Conservation (phyloP, 53 echinoderm and acorn worm species). For the Stichopus horrens region DNA sequence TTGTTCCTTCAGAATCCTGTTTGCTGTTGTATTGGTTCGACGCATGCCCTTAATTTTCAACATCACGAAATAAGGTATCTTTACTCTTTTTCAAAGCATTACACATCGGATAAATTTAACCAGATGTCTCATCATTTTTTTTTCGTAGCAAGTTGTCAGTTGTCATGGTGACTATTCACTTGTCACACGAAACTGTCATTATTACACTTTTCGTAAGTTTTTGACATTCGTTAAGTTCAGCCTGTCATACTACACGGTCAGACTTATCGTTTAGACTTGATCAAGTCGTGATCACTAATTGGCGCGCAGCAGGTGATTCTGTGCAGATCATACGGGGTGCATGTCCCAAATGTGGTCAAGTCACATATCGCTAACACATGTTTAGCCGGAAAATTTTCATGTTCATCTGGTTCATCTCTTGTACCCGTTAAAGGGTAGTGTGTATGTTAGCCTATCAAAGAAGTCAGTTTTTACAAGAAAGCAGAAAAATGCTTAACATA, state of each 20-base stretch:
- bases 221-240: not conserved
- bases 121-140: not conserved
- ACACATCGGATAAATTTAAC: not conserved
- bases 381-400: not conserved
- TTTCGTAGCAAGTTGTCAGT: not conserved
- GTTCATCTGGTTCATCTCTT: too few species aligned
- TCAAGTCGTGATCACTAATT: not conserved
- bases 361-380: conserved; percentile 7
- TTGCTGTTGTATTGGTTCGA: too few species aligned
- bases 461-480: too few species aligned
- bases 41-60: too few species aligned
- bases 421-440: too few species aligned
- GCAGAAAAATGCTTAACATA: too few species aligned
- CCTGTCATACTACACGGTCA: not conserved
- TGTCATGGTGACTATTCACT: not conserved
- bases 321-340: not conserved
- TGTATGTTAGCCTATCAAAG: too few species aligned
- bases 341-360: not conserved
- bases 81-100: too few species aligned
- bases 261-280: not conserved
- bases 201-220: conserved; percentile 1
- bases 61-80: too few species aligned
- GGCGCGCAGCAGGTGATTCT: not conserved
- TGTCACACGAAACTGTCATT: not conserved
- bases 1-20: too few species aligned